Base-by-base conservation (phyloP, 2,113 vertebrate species). In the Papio anubis region DNA sequence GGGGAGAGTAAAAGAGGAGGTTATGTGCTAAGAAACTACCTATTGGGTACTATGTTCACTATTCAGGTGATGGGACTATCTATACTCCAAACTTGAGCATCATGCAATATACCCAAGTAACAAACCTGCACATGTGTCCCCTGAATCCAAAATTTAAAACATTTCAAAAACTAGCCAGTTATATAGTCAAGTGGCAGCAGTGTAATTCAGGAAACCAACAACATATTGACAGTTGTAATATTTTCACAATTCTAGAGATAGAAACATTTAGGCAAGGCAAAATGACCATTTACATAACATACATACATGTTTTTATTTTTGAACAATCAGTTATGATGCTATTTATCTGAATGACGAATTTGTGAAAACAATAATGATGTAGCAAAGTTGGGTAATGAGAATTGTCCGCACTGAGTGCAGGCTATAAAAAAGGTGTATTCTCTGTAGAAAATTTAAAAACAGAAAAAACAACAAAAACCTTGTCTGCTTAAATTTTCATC, bases 401-500 rank as follows among this genome's bases (percentile, higher is more conserved):
- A 86, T 70, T 14, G 23, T 40, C 25, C 64, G 61, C 27, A 50
- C 18, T 61, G 35, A 3, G 27, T 86, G 40, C 32, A 91, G 68
- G 61, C 61, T 79, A 57, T 50, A 82, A 66, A 52, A 64, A 48
- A 35, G 32, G 10, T 61, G 16, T 27, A 87, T 45, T 75, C 73
- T 76, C n/a, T 64, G 21, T 64, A 91, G 73, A 80, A 79, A 86
- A 70, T 45, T 61, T 61, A 3, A 70, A 78, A 95, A 95, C 7
- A 40, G 18, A 30, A 84, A 52, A 81, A 90, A 52, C 48, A 93
- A 86, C 3, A 85, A 86, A 68, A 80, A 12, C 23, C 35, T 76
- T 55, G 13, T 57, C 38, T 89, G 35, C 25, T 96, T 88, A 85
- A 94, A 89, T 85, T 79, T 66, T 78, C 38, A 96, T 48, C 68